Conservation (phyloP, 2,888 invertebrate genomes). For the Monoplex corrugatus region DNA sequence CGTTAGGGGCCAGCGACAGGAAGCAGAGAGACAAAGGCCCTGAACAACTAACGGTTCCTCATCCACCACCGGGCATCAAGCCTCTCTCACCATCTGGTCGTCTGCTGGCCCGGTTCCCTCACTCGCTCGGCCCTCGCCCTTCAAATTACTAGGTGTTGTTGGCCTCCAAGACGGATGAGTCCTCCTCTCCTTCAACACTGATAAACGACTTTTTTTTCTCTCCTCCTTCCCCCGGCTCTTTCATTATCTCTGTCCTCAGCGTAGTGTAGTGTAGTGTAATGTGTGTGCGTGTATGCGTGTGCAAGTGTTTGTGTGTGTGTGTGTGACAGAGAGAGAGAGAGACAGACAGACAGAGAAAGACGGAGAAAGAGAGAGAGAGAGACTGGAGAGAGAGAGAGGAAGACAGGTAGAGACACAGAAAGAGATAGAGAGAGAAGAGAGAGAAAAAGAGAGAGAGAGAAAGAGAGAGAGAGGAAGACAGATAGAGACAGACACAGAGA, state of each 20-base stretch:
- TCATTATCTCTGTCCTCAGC: conserved; percentile 10
- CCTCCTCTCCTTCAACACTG: background rate
- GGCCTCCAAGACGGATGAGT: conserved; percentile 31
- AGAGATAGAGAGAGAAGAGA: background rate
- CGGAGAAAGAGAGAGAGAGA: background rate
- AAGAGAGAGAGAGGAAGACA: background rate
- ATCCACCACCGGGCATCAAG: background rate
- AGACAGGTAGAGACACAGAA: too few relatives aligned
- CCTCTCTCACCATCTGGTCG: conserved; percentile 43
- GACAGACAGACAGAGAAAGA: background rate
- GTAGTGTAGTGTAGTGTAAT: background rate
- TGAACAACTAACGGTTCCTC: background rate
- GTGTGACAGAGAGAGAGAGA: background rate
- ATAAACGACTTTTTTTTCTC: conserved; percentile 4
- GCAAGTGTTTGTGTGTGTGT: background rate
- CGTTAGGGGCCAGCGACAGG: conserved; percentile 19
- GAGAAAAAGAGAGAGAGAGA: too few relatives aligned
- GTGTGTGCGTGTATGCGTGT: background rate
- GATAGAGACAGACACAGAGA: background rate
- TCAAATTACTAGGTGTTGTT: conserved; percentile 43
- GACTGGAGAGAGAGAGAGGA: too few relatives aligned
- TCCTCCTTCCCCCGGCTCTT: background rate
- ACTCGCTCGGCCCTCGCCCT: background rate
- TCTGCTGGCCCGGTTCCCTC: background rate
- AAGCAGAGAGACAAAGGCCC: conserved; percentile 31